Conservation (phyloP, 2,797 vertebrate genomes). For the Pteropus rufus region DNA sequence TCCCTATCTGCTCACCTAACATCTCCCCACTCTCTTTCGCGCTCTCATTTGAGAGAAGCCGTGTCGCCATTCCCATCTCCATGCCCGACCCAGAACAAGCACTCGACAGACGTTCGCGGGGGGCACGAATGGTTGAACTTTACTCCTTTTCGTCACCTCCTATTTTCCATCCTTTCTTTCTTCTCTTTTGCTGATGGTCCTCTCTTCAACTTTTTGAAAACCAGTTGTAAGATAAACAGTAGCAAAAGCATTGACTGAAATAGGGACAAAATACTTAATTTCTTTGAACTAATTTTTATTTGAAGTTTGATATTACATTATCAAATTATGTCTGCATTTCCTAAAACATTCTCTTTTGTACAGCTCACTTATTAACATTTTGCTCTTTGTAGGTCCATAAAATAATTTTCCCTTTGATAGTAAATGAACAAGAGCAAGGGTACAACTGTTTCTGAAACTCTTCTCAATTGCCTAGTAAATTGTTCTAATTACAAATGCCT, state of each 20-base stretch:
- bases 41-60: not conserved
- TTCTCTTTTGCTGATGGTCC: not conserved
- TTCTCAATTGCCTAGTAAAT: not conserved
- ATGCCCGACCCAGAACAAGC: not conserved
- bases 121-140: not conserved
- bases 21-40: not conserved
- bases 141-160: not conserved
- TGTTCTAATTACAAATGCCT: slow-evolving; percentile 23
- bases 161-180: not conserved
- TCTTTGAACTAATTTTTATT: not conserved
- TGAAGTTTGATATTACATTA: not conserved
- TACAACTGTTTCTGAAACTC: not conserved
- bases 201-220: not conserved
- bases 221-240: not conserved
- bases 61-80: not conserved
- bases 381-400: not conserved
- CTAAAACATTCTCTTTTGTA: not conserved
- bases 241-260: not conserved
- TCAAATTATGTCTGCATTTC: not conserved
- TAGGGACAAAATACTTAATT: not conserved
- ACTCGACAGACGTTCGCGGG: not conserved
- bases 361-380: not conserved
- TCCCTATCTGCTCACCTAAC: not conserved
- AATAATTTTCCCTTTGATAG: slow-evolving; percentile 5
- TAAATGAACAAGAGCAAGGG: not conserved